Conservation (phyloP, 2,888 invertebrate species). For the Arctia plantaginis region DNA sequence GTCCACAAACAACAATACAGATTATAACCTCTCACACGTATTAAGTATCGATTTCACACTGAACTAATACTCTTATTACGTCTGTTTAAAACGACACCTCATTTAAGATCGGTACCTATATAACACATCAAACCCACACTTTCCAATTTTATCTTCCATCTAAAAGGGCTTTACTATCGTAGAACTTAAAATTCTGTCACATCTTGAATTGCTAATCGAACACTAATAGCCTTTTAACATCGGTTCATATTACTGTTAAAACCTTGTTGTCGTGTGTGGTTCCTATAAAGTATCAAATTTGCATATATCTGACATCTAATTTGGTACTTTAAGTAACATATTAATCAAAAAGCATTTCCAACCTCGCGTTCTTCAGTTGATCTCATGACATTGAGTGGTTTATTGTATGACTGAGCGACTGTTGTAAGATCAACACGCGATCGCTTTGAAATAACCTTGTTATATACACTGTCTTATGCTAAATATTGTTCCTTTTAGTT, state of each 20-base stretch:
- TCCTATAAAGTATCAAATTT: constrained; percentile 72
- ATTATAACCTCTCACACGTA: constrained; percentile 58
- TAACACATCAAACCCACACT: constrained; percentile 61
- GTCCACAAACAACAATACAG: constrained; percentile 38
- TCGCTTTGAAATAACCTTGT: constrained; percentile 31
- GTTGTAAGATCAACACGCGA: constrained; percentile 32
- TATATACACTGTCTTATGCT: constrained; percentile 33
- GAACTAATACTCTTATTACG: constrained; percentile 61
- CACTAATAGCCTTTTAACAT: constrained; percentile 70
- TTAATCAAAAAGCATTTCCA: constrained; percentile 75
- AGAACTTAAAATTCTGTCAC: constrained; percentile 62
- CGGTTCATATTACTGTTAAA: constrained; percentile 71
- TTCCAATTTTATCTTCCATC: constrained; percentile 57
- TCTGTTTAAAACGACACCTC: constrained; percentile 63
- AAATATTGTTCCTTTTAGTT: constrained; percentile 33
- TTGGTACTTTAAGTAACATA: constrained; percentile 73
- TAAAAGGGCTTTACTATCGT: constrained; percentile 52
- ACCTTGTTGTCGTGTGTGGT: constrained; percentile 77
- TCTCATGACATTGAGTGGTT: constrained; percentile 57
- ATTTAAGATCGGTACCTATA: constrained; percentile 65
- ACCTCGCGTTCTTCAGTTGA: constrained; percentile 64
- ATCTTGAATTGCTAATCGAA: constrained; percentile 78
- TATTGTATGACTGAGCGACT: constrained; percentile 40
- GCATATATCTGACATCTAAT: constrained; percentile 77
- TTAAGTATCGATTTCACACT: constrained; percentile 63